Percentiles rank a stretch among this genome's conserved stretches.
Evolutionary conservation across 2,113 vertebrate genomes (phyloP).

Genomic region (Hippocampus zosterae): DNA sequence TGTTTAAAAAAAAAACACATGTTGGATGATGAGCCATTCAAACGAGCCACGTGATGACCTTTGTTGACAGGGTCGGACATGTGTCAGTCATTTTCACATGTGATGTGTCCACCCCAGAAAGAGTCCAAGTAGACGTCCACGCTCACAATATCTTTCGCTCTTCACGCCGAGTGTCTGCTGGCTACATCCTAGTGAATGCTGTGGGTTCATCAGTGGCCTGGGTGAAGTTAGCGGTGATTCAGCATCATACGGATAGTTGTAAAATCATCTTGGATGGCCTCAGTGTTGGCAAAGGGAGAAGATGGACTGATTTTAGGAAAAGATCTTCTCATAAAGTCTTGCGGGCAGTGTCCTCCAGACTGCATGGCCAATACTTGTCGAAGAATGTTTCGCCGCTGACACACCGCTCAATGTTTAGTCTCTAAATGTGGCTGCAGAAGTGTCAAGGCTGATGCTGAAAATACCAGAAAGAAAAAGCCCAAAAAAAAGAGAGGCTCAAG

Average conservation of each 20-base stretch:
- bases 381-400: constrained; percentile 27
- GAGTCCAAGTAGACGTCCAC: constrained; percentile 14
- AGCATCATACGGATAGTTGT: not conserved
- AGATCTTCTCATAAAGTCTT: constrained; percentile 31
- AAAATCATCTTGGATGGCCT: constrained; percentile 34
- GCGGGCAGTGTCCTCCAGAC: not conserved
- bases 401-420: constrained; percentile 9
- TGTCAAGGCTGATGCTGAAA: constrained; percentile 18
- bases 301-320: constrained; percentile 47
- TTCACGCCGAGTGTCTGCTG: constrained; percentile 21
- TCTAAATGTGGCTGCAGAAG: constrained; percentile 26
- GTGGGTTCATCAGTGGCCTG: constrained; percentile 1
- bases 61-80: constrained; percentile 3
- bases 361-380: constrained; percentile 14
- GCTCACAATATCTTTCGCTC: constrained; percentile 11
- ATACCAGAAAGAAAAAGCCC: not conserved
- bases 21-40: constrained; percentile 41
- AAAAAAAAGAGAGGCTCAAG: constrained; percentile 5
- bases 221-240: constrained; percentile 27
- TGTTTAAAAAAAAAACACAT: constrained; percentile 26
- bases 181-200: constrained; percentile 28
- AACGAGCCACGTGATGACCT: constrained; percentile 29
- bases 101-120: constrained; percentile 12
- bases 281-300: constrained; percentile 33
- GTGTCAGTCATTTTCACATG: constrained; percentile 7